These are phyloP conservation scores for Clamator glandarius DNA, from an alignment of 2,797 vertebrate genomes.

Conservation along the genomic window DNA sequence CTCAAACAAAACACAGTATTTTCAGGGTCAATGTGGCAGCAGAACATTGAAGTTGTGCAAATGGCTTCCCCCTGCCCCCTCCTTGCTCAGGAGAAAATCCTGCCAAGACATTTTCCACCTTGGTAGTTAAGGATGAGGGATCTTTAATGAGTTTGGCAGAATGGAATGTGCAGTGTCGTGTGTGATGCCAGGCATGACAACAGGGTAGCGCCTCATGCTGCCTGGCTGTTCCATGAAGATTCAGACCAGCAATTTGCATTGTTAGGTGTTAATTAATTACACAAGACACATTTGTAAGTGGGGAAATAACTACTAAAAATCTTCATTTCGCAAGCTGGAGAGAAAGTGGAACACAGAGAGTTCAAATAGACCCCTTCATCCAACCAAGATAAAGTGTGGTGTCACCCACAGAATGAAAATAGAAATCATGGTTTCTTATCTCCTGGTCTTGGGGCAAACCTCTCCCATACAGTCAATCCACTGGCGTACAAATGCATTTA, in stretches of 20 bases:
- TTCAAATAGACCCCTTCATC: neutral
- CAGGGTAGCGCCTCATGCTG: neutral
- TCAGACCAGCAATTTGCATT: neutral
- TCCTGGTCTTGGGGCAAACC: neutral
- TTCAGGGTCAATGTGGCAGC: neutral
- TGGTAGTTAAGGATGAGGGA: neutral
- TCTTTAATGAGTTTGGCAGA: neutral
- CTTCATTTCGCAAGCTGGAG: neutral
- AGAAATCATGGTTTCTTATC: neutral
- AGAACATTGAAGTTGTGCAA: neutral
- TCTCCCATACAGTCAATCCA: neutral
- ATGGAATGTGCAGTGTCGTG: accelerated
- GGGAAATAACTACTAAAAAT: neutral
- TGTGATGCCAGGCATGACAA: neutral
- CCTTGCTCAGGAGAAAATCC: neutral
- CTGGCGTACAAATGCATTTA: neutral
- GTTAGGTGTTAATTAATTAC: neutral
- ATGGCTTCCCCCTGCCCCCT: neutral
- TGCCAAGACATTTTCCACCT: neutral
- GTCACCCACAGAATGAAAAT: neutral
- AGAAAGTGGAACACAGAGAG: neutral
- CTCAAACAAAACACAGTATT: neutral
- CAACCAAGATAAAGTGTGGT: neutral
- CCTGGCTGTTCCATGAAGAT: neutral
- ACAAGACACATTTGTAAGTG: neutral